phyloP scores from a whole-genome alignment of 2,113 vertebrate species.

The Lagenorhynchus albirostris region DNA sequence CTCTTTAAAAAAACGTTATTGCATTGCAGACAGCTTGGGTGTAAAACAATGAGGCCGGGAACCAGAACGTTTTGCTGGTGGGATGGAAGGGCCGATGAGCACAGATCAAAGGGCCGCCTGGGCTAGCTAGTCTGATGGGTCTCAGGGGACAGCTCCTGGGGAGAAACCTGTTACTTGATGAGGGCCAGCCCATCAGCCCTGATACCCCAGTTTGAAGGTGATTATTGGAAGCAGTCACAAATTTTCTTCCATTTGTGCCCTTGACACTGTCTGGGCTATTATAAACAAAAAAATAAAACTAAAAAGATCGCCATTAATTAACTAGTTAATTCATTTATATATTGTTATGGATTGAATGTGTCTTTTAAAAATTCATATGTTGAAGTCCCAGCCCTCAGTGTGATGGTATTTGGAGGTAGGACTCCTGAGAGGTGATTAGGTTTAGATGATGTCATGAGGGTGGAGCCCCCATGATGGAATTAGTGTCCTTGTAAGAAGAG shows the following conservation, averaged over 20 bases:
- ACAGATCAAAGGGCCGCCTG: conserved; percentile 14
- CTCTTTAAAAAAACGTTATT: conserved; percentile 57
- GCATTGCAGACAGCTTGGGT: conserved; percentile 57
- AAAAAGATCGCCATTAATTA: not conserved
- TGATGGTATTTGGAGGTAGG: not conserved
- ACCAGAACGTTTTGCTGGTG: not conserved
- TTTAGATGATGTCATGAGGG: not conserved
- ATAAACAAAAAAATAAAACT: not conserved
- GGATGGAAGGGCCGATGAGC: not conserved
- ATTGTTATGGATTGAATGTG: not conserved
- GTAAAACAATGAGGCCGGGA: not conserved
- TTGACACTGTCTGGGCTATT: conserved; percentile 12
- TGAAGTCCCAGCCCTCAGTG: not conserved
- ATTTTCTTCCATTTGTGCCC: conserved; percentile 23
- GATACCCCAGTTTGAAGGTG: not conserved
- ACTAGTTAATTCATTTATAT: not conserved
- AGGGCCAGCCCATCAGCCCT: not conserved
- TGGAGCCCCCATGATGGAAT: not conserved
- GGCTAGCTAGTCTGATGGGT: not conserved
- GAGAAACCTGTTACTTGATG: not conserved
- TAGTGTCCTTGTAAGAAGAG: not conserved
- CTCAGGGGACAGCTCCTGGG: not conserved
- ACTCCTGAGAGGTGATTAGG: not conserved
- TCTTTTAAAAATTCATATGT: not conserved
- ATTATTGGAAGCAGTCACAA: not conserved